Base-by-base conservation (phyloP, 2,113 vertebrate species). In the Pituophis catenifer region DNA sequence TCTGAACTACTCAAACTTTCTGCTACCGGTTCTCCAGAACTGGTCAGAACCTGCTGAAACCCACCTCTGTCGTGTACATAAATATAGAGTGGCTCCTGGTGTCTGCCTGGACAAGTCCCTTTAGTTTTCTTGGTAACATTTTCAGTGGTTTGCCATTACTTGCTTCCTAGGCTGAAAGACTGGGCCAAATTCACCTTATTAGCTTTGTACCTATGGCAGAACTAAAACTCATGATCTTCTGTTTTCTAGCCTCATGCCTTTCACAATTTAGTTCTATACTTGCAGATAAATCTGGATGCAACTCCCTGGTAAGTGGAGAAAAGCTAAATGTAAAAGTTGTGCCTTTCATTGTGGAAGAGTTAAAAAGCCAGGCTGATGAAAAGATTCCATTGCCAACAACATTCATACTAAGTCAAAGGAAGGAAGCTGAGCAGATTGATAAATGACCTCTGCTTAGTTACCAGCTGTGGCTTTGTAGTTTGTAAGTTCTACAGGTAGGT, bases 401-500 rank as follows among this genome's bases (percentile, higher is more conserved):
- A 33, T 44, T 57, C 13, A 53, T 59, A 92, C 55, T 57, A 38
- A 81, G 52, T 81, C 52, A n/a, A 55, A 58, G 92, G 38, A 58
- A 92, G 33, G 87, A 90, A 89, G 53, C 81, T 12, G 33, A 59
- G 65, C 70, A 58, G 21, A 90, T 53, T 53, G 38, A 54, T 86
- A 53, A 86, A 62, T 62, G 24, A n/a, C 17, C 5, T 24, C 24
- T 38, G 89, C 87, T 91, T 19, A 93, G 62, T 70, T 89, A 88
- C 53, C 24, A 87, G 87, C 55, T 90, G 55, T 38, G 24, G 24
- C 92, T 91, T 0, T 4, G 7, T 24, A 33, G 54, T 57, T 62
- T 50, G 91, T 91, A 85, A 88, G 91, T 94, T 93, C 95, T 94
- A 86, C 23, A 1, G 55, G 92, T 93, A 95, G 94, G 90, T 93